Base-by-base conservation (phyloP, 1,140 invertebrate genomes). In the Portunus trituberculatus region DNA sequence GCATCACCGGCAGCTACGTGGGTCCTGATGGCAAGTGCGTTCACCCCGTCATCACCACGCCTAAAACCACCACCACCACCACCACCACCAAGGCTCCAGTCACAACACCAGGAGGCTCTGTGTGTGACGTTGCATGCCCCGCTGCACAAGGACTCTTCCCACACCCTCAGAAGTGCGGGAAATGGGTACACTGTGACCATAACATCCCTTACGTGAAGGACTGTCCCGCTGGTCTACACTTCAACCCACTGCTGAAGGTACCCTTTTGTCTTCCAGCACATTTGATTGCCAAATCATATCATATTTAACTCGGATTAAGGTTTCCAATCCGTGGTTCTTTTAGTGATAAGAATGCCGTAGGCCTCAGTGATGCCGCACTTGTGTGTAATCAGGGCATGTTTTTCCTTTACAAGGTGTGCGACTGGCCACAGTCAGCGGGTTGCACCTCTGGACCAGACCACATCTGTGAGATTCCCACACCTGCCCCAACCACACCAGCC, bases 151-250 rank as follows among this genome's bases (percentile, higher is more conserved):
- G 95, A 8, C 76, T 96, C 16, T 96, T 95, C 93, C 95, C 95
- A 20, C 86, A 96, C 29, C 95, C 95, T 28, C 39, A 32, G n/a
- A 88, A 92, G 52, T 96, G 95, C 31, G 52, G 29, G n/a, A 28
- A 84, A 20, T 96, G 93, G 84, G 93, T 88, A 52, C 84, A 95
- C 95, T 96, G 95, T 48, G 76, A 90, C 46, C 87, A 96, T 10
- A 95, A 94, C n/a, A 92, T 91, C 31, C 48, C 96, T 7, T 76
- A 93, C 32, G 86, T 96, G 25, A 96, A 96, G 86, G 88, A 96
- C n/a, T 96, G 96, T 32, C 94, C 94, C 0, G 94, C 91, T 6
- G 76, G 91, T n/a, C 93, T 96, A 12, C 94, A 96, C 83, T 96
- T 96, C 86, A 96, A 96, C 39, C 67, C 95, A 0, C 29, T 31